Base-by-base conservation (phyloP, 1,140 invertebrate species). In the Drosophila bocqueti region DNA sequence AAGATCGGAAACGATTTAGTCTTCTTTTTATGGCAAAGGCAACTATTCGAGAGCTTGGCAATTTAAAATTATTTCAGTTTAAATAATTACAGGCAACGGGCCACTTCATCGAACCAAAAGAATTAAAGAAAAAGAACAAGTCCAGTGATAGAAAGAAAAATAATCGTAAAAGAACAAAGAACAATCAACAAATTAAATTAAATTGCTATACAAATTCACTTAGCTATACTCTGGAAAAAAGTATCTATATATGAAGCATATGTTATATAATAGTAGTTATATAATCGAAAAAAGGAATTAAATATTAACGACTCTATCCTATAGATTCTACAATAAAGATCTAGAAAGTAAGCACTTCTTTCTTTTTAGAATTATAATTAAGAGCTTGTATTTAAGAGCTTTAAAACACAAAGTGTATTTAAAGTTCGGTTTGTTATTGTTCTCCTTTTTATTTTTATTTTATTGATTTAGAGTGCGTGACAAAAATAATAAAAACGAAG, bases 381-480 rank as follows among this genome's bases (percentile, higher is more conserved):
- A 24, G 24, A 24, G 24, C 2, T 24, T 24, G 24, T 24, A 24
- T 24, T 29, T 29, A 29, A 29, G 5, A 5, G 26, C 26, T 29
- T 29, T 29, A 29, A 29, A 29, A 29, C 0, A 6, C 26, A 11
- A 15, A 54, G 52, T 0, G 52, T 38, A 38, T 55, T 4, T 0
- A 38, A 24, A 10, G 8, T 24, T 55, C 34, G 34, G 34, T 1
- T 55, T 15, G 11, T 9, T 4, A 7, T 9, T 47, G 7, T 16
- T 3, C 2, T 18, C 34, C 5, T 10, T 18, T 4, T 10, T 1
- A 8, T 54, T 46, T 47, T 26, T 34, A n/a, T 83, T 81, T 83
- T 71, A 83, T 80, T 80, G 81, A 80, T 75, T 77, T 69, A 16
- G 59, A 65, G 83, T 82, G 76, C 79, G 83, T 85, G 83, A 67